A percentile compares a stretch with the other conserved stretches of the same genome.
Conservation (phyloP, 2,888 invertebrate genomes). For the Minunthozetes semirufus region DNA sequence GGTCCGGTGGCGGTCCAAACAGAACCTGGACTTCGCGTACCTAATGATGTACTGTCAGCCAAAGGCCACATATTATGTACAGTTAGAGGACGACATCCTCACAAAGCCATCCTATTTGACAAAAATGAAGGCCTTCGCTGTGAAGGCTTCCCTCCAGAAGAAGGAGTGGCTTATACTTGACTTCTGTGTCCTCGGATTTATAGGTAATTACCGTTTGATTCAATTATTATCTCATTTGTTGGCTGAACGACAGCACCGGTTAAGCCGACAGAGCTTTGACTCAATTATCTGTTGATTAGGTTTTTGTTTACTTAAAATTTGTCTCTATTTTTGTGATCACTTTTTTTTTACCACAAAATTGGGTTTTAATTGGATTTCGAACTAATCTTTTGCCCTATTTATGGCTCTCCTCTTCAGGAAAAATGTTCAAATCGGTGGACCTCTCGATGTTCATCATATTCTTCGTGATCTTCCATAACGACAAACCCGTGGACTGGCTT, state of each 20-base stretch:
- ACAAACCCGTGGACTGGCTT: conserved; percentile 96
- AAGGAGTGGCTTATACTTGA: conserved; percentile 84
- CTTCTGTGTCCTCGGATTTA: conserved; percentile 88
- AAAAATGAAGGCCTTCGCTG: conserved; percentile 74
- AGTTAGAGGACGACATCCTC: conserved; percentile 88
- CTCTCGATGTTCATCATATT: conserved; percentile 80
- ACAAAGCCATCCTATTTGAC: conserved; percentile 71
- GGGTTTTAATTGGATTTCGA: neutral
- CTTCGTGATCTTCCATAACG: conserved; percentile 87
- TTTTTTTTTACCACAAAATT: too few relatives aligned
- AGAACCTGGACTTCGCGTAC: conserved; percentile 64
- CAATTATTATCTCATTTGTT: neutral
- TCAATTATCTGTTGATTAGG: too few relatives aligned
- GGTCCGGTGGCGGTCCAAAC: conserved; percentile 83
- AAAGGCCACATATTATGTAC: conserved; percentile 76
- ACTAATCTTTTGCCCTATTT: neutral
- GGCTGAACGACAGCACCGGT: too few relatives aligned
- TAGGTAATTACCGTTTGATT: conserved; percentile 57
- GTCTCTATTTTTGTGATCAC: too few relatives aligned
- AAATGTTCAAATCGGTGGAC: conserved; percentile 79
- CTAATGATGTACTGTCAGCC: conserved; percentile 87
- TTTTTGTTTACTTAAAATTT: too few relatives aligned
- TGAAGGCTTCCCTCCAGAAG: conserved; percentile 65
- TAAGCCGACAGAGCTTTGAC: too few relatives aligned
- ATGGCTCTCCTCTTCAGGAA: conserved; percentile 46